Evolutionary conservation across 2,797 vertebrate species (phyloP).

Genomic region (Myotis vivesi): DNA sequence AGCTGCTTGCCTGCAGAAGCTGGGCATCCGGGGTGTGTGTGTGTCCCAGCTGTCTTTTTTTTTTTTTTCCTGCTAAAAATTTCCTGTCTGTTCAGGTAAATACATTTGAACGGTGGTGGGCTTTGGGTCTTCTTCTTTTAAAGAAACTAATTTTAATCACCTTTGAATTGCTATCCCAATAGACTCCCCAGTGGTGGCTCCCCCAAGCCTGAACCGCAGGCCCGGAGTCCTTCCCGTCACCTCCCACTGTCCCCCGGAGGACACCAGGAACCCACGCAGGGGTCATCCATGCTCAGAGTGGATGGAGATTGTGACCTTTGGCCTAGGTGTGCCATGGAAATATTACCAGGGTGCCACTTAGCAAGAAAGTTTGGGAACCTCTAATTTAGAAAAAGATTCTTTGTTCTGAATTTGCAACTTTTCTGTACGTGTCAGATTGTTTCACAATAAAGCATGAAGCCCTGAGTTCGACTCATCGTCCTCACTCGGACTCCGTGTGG

Average conservation of each 20-base stretch:
- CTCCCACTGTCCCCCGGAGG: neutral
- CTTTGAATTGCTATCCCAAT: neutral
- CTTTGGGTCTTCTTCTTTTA: neutral
- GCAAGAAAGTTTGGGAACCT: neutral
- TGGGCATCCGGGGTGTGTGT: neutral
- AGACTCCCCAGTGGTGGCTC: no score
- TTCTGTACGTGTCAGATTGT: neutral
- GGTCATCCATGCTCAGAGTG: neutral
- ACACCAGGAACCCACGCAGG: neutral
- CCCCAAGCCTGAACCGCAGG: neutral
- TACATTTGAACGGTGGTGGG: neutral
- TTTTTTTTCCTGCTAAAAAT: neutral
- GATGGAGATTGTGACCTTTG: neutral
- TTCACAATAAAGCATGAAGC: neutral
- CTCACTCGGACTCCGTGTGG: neutral
- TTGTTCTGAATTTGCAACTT: neutral
- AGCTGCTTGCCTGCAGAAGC: neutral
- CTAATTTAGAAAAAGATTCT: neutral
- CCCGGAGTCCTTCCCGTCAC: neutral
- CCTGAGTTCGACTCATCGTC: neutral
- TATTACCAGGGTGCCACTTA: neutral
- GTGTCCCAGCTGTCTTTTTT: neutral
- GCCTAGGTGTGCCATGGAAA: neutral
- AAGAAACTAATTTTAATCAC: neutral
- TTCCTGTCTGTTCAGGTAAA: neutral